phyloP scores from a whole-genome alignment of 2,888 invertebrate species.

The Pandemis corylana region DNA sequence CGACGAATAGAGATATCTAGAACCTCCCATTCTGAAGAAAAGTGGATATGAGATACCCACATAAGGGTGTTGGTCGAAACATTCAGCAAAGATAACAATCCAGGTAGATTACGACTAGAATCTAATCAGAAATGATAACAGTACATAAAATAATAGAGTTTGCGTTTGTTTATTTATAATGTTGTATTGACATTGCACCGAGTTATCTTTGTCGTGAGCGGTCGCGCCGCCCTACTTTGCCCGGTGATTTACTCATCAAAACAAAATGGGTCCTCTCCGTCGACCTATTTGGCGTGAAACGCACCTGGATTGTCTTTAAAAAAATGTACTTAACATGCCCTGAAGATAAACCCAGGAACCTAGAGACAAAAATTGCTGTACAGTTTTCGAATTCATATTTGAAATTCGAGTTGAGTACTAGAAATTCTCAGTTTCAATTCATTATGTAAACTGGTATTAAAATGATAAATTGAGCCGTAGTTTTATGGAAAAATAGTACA shows the following conservation, averaged over 20 bases:
- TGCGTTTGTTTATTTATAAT: slow-evolving; percentile 52
- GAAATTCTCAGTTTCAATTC: too few species aligned
- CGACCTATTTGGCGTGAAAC: not conserved
- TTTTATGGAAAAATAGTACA: too few species aligned
- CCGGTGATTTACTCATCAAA: slow-evolving; percentile 46
- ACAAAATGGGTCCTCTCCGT: slow-evolving; percentile 38
- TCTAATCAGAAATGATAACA: not conserved
- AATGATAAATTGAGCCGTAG: too few species aligned
- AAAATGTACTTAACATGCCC: too few species aligned
- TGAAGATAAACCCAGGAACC: too few species aligned
- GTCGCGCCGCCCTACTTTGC: slow-evolving; percentile 46
- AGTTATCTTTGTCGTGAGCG: slow-evolving; percentile 52
- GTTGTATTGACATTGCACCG: slow-evolving; percentile 47
- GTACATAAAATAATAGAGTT: slow-evolving; percentile 21
- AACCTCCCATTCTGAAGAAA: not conserved
- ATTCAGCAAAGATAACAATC: not conserved
- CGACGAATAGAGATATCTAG: too few species aligned
- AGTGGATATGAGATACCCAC: not conserved
- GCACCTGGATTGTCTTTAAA: not conserved
- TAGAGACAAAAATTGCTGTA: too few species aligned
- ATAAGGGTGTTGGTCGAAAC: not conserved
- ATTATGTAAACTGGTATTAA: too few species aligned
- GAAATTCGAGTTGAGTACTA: too few species aligned
- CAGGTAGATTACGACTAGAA: not conserved
- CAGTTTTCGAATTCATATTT: too few species aligned